Evolutionary conservation across 2,797 vertebrate species (phyloP).

Genomic region (Danionella dracula): DNA sequence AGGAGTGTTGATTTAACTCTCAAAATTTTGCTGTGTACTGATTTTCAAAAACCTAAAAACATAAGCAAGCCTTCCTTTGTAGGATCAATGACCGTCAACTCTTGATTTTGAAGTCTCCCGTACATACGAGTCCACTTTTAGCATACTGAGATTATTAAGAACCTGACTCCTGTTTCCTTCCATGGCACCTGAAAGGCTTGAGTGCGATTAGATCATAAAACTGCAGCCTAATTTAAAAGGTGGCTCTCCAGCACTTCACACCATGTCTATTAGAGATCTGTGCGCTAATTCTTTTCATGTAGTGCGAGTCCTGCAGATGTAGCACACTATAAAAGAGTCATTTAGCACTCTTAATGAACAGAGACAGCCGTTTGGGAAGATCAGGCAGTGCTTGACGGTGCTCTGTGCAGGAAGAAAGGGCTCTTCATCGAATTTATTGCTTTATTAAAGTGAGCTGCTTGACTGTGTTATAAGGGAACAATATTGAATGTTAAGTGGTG

Average conservation of each 20-base stretch:
- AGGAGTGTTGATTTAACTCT: no score
- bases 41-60: no score
- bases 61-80: no score
- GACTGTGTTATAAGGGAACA: slow-evolving; percentile 58
- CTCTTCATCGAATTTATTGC: slow-evolving; percentile 67
- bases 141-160: slow-evolving; percentile 70
- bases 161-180: slow-evolving; percentile 54
- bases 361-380: slow-evolving; percentile 70
- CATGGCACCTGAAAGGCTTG: slow-evolving; percentile 65
- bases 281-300: slow-evolving; percentile 79
- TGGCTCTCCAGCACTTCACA: slow-evolving; percentile 54
- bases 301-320: slow-evolving; percentile 60
- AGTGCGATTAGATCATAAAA: slow-evolving; percentile 73
- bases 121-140: no score
- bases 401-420: slow-evolving; percentile 60
- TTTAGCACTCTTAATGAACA: slow-evolving; percentile 78
- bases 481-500: slow-evolving; percentile 56
- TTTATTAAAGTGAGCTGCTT: slow-evolving; percentile 64
- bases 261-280: slow-evolving; percentile 70
- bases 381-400: slow-evolving; percentile 68
- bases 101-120: no score
- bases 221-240: slow-evolving; percentile 73
- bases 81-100: no score
- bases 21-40: no score
- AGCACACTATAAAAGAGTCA: slow-evolving; percentile 73